Conservation (phyloP, 2,888 invertebrate species). For the Stenoptilia bipunctidactyla region DNA sequence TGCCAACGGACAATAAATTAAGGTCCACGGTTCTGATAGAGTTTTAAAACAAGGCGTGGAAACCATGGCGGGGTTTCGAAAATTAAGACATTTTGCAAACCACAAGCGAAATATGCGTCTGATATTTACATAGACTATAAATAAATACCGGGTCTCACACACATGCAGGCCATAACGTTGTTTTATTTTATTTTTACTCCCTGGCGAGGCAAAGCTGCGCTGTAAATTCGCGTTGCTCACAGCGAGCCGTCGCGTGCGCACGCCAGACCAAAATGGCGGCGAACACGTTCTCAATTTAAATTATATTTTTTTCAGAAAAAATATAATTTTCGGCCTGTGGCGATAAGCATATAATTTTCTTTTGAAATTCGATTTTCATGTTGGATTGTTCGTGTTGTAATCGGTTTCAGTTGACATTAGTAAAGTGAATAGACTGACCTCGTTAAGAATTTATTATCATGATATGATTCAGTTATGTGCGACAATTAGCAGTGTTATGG, state of each 20-base stretch:
- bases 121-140: slow-evolving; percentile 69
- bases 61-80: neutral
- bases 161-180: slow-evolving; percentile 65
- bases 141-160: slow-evolving; percentile 66
- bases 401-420: slow-evolving; percentile 23
- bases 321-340: slow-evolving; percentile 25
- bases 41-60: neutral
- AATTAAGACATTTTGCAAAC: slow-evolving; percentile 66
- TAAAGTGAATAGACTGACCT: neutral
- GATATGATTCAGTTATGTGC: slow-evolving; percentile 35
- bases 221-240: slow-evolving; percentile 69
- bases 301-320: too few species aligned
- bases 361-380: neutral
- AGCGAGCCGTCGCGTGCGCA: slow-evolving; percentile 66
- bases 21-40: neutral
- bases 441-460: neutral
- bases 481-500: slow-evolving; percentile 41
- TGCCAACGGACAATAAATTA: neutral
- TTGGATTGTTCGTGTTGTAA: slow-evolving; percentile 20
- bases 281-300: neutral
- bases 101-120: slow-evolving; percentile 53
- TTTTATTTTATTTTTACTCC: slow-evolving; percentile 70
- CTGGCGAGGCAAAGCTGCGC: slow-evolving; percentile 50
- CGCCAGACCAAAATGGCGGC: slow-evolving; percentile 59
- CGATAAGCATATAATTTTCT: slow-evolving; percentile 23